Base-by-base conservation (phyloP, 1,140 invertebrate genomes). In the Bombyx mandarina region DNA sequence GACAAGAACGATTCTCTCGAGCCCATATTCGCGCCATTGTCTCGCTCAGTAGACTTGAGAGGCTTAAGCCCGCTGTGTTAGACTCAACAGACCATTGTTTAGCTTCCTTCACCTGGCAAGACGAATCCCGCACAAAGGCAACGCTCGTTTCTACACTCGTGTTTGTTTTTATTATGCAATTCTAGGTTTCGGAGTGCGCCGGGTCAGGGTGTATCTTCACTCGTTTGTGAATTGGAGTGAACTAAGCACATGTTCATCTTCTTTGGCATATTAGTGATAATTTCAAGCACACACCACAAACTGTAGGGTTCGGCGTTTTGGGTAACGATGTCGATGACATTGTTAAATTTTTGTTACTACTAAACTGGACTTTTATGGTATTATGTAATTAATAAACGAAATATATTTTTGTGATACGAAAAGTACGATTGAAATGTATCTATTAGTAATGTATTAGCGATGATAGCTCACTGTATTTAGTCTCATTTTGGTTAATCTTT, bases 161-260 rank as follows among this genome's bases (percentile, higher is more conserved):
- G 72, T 79, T 80, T 82, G 78, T 80, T 82, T 80, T 84, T 84
- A 75, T 82, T 76, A 77, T 81, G 75, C 79, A 84, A 82, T 81
- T 84, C 75, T 71, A 69, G 71, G 76, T 81, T 82, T 65, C 77
- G 61, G 73, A 84, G 74, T 71, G 62, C 62, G 65, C 69, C 73
- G 69, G 62, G 67, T 62, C 69, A 74, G 74, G 66, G 71, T 58
- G 62, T 60, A 71, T 73, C 67, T 67, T 60, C 66, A 66, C 77
- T 81, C 70, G 77, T 79, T 81, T 80, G 80, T 75, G 70, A 73
- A 74, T 63, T 81, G 67, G 66, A 79, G 74, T 77, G 68, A 69
- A 49, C 46, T 35, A 35, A 35, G 26, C 26, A 35, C 26, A 35
- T 35, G 26, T 35, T 35, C 26, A 35, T 35, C 26, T 35, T 35